Evolutionary conservation across 1,140 invertebrate genomes (phyloP).

Genomic region (Magallana ariakensis): DNA sequence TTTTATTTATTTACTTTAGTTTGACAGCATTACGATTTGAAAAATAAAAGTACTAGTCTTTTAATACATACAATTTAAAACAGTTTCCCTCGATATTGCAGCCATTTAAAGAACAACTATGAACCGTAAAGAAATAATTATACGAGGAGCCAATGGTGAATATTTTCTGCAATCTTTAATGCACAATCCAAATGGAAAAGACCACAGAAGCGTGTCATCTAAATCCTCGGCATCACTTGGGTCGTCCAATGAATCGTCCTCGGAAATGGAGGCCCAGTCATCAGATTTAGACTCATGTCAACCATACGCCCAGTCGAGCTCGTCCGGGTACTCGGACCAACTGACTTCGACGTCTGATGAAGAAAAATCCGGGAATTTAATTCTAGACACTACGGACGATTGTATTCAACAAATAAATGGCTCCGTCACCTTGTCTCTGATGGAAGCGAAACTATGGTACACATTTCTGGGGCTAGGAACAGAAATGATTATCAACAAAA

Average conservation of each 20-base stretch:
- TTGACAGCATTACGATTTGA: too few relatives aligned
- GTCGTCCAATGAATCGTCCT: not conserved
- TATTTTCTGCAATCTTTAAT: too few relatives aligned
- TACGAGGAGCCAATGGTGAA: too few relatives aligned
- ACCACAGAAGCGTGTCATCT: too few relatives aligned
- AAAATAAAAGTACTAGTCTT: too few relatives aligned
- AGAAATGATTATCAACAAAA: constrained; percentile 99
- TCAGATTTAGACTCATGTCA: not conserved
- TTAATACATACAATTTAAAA: too few relatives aligned
- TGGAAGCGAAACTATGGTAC: constrained; percentile 96
- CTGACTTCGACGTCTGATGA: not conserved
- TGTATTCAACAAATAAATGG: not conserved
- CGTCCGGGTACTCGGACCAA: not conserved
- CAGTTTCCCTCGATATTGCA: too few relatives aligned
- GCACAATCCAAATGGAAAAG: too few relatives aligned
- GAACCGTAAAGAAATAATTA: too few relatives aligned
- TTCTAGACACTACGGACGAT: not conserved
- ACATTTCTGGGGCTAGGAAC: constrained; percentile 98
- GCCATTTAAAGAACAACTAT: too few relatives aligned
- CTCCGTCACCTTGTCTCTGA: constrained; percentile 78
- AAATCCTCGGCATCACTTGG: too few relatives aligned
- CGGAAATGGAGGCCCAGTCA: not conserved
- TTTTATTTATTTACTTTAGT: too few relatives aligned
- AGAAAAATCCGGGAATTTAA: not conserved
- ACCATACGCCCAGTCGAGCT: not conserved